These are phyloP conservation scores for Barnardius zonarius DNA, from an alignment of 2,113 vertebrate species.

Conservation along the genomic window DNA sequence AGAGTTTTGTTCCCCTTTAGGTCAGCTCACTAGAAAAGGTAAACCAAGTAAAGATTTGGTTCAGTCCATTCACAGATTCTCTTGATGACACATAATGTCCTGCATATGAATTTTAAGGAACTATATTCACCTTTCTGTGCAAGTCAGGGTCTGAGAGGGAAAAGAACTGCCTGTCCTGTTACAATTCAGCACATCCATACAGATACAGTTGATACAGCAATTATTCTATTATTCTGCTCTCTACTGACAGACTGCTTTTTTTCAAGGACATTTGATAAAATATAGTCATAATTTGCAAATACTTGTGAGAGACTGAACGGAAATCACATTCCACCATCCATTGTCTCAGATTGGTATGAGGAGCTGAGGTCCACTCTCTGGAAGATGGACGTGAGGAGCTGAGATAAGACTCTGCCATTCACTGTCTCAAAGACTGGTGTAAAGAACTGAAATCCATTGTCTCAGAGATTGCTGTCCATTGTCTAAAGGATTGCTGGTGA, in stretches of 20 bases:
- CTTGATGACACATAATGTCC: neutral
- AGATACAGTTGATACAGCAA: neutral
- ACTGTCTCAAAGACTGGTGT: neutral
- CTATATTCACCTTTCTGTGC: neutral
- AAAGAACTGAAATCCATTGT: neutral
- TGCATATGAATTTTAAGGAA: neutral
- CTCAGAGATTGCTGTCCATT: neutral
- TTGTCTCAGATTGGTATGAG: neutral
- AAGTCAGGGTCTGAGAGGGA: neutral
- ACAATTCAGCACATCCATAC: neutral
- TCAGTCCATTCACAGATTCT: neutral
- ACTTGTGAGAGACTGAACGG: neutral
- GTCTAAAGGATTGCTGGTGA: neutral
- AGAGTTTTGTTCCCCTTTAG: neutral
- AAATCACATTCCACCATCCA: neutral
- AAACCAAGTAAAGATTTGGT: neutral
- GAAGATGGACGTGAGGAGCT: neutral
- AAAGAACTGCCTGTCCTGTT: rapidly evolving
- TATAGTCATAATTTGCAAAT: neutral
- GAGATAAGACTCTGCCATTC: neutral
- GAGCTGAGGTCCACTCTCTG: neutral
- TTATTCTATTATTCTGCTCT: neutral
- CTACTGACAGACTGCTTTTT: neutral
- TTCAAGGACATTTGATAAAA: neutral
- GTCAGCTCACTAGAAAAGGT: neutral